Base-by-base conservation (phyloP, 2,113 vertebrate genomes). In the Nanorana parkeri region DNA sequence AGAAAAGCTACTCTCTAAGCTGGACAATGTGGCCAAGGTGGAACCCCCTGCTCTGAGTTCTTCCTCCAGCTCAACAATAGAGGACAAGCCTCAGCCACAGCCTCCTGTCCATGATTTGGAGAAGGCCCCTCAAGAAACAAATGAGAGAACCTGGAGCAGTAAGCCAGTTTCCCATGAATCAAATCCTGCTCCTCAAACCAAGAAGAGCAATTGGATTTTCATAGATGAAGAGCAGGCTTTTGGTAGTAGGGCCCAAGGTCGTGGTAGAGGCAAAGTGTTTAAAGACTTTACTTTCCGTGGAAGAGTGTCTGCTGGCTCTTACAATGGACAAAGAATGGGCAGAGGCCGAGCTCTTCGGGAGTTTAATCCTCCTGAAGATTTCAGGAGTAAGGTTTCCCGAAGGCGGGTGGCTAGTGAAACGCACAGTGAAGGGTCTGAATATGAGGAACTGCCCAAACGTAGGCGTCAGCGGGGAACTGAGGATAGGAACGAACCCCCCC, bases 141-240 rank as follows among this genome's bases (percentile, higher is more conserved):
- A 91, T 1, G 94, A 95, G 68, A 94, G 85, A 87, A 32, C 84
- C 63, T 97, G 95, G 94, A 95, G 95, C 19, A 88, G 3, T 26
- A 95, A 95, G 66, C 77, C 87, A 0, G 15, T 15, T 24, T 90
- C 93, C 5, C 90, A 92, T 75, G 96, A 98, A 10, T 69, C 90
- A 5, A 15, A 88, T 68, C 94, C 97, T 13, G 72, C 92, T 0
- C 93, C 95, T 10, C 92, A 91, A 0, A 94, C 95, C 0, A 95
- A 96, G 67, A 94, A 96, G 60, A 99, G 95, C 84, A 99, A 98
- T 90, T 99, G 98, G 98, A 98, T 99, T 83, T 99, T 99, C 64
- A 98, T 98, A 0, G 97, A 99, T 3, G 98, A 99, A 89, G 97
- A 99, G 1, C 98, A 99, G 77, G 97, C 97, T 8, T 99, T 99